phyloP scores from a whole-genome alignment of 2,888 invertebrate genomes.

The Trypoxylon attenuatum region DNA sequence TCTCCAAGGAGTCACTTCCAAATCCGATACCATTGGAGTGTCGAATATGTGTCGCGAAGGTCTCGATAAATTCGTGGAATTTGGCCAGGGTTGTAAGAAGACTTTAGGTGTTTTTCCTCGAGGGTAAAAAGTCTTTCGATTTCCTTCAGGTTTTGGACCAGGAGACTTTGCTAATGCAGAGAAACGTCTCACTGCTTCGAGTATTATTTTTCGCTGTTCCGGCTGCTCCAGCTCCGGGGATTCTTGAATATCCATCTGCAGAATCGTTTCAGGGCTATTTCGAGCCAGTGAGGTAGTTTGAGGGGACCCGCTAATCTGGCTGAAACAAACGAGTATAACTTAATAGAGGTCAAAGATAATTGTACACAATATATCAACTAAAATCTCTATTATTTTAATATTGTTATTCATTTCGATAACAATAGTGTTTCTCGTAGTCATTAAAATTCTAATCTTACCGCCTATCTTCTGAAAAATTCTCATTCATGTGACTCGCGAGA shows the following conservation, averaged over 20 bases:
- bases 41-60: conserved; percentile 21
- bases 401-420: no score
- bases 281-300: conserved; percentile 62
- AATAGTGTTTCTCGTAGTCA: no score
- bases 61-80: conserved; percentile 64
- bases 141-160: conserved; percentile 48
- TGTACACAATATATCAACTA: no score
- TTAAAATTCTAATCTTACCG: conserved; percentile 62
- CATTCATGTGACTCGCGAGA: conserved; percentile 55
- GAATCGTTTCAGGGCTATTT: conserved; percentile 66
- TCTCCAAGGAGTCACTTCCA: conserved; percentile 16
- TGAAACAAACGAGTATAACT: conserved; percentile 70
- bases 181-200: conserved; percentile 61
- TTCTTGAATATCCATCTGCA: conserved; percentile 67
- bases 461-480: conserved; percentile 61
- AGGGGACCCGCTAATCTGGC: conserved; percentile 71
- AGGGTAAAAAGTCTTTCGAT: conserved; percentile 62
- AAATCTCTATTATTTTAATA: no score
- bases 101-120: conserved; percentile 50
- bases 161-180: conserved; percentile 47
- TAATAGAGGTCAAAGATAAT: conserved; percentile 45
- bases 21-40: conserved; percentile 6
- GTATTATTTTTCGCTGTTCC: conserved; percentile 47
- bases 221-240: conserved; percentile 21
- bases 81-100: conserved; percentile 67